Evolutionary conservation across 2,888 invertebrate genomes (phyloP).

Genomic region (Lacanobia wlatinum): DNA sequence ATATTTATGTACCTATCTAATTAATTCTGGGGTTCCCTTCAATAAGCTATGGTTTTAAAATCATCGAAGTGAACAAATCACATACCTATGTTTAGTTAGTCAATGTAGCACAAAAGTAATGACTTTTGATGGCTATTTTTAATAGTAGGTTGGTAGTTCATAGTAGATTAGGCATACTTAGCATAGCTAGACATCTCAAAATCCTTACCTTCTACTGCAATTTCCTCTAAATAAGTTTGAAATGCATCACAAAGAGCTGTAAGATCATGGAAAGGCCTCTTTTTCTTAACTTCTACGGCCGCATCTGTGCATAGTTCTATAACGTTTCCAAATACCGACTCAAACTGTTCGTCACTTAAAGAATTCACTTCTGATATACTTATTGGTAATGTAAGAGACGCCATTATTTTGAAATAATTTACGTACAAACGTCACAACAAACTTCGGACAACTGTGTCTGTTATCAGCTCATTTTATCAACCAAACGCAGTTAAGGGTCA

Average conservation of each 20-base stretch:
- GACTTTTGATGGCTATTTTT: neutral
- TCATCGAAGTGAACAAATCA: neutral
- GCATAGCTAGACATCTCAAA: too few relatives aligned
- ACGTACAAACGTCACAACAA: constrained; percentile 39
- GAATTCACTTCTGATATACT: constrained; percentile 90
- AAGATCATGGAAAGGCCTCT: constrained; percentile 88
- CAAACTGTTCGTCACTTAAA: constrained; percentile 88
- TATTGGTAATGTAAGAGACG: constrained; percentile 57
- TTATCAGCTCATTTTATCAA: constrained; percentile 68
- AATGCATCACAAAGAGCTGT: constrained; percentile 89
- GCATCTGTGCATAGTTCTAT: constrained; percentile 91
- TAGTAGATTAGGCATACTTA: neutral
- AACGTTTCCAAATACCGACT: constrained; percentile 91
- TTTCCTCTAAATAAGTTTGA: constrained; percentile 89
- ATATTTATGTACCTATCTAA: too few relatives aligned
- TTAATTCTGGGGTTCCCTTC: neutral
- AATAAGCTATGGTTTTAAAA: neutral
- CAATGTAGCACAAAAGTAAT: neutral
- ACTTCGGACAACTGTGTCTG: constrained; percentile 42
- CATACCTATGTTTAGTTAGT: too few relatives aligned
- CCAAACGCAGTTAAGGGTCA: constrained; percentile 68
- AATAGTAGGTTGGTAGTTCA: neutral
- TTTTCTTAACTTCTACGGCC: constrained; percentile 84
- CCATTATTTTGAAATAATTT: constrained; percentile 42
- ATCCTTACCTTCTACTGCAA: constrained; percentile 87